Evolutionary conservation across 2,113 vertebrate genomes (phyloP), one percentile per base, ranked within the genome.

Genomic region (Coryphaenoides rupestris): DNA sequence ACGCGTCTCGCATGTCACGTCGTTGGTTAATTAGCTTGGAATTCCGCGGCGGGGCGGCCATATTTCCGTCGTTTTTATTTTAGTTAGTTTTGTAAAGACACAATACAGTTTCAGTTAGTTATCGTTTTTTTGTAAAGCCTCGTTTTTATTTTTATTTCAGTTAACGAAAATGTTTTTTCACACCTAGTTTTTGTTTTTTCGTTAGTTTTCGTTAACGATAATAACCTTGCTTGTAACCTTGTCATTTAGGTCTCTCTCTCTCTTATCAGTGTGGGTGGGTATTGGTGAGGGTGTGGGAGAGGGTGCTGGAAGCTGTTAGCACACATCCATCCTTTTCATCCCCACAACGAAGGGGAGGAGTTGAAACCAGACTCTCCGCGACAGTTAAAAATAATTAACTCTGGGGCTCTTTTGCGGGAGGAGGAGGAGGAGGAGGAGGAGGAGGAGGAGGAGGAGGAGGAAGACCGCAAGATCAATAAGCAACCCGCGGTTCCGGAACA

Each of bases 331-430:
- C 69, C 79, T 72, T 71, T 69, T 33, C 63, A 73, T 40, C 68
- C 66, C n/a, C n/a, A 62, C 76, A 83, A 80, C 78, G 63, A 80
- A 74, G 58, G 62, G 28, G 7, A 28, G 26, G 7, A 6, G 28
- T 45, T 65, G 77, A 77, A 74, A 67, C 67, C 61, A 64, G 70
- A 73, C 81, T 74, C 80, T 79, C 65, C 75, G 76, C 61, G 65
- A 66, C 71, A 21, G 76, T 83, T 80, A 66, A 67, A 83, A 83
- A 85, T 83, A 82, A 87, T 81, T 78, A 81, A 79, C 74, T 83
- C 64, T 72, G 62, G 1, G 63, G n/a, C 80, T 79, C 80, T 83
- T 79, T 75, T 81, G 70, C 81, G 74, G 75, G 82, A 75, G 3
- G 82, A 75, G 82, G n/a, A n/a, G n/a, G n/a, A n/a, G n/a, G n/a